Evolutionary conservation across 64 coral and sea anemone genomes (phyloP).

Genomic region (Montipora sp.): DNA sequence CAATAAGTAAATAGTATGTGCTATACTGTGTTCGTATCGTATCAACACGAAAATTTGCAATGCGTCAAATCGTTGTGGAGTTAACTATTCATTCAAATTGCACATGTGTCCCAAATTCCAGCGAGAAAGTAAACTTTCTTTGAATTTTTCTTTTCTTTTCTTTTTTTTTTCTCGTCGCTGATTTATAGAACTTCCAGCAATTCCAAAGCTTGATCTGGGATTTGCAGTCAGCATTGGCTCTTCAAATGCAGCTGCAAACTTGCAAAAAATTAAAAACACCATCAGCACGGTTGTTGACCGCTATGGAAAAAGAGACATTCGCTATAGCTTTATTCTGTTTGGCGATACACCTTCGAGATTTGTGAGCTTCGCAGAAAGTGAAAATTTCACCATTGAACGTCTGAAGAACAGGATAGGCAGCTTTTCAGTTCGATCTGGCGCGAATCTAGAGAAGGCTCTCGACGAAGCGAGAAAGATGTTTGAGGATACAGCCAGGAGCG

Average conservation of each 20-base stretch:
- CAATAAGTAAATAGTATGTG: too few species aligned
- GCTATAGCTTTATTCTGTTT: slow-evolving; percentile 60
- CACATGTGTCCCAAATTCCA: too few species aligned
- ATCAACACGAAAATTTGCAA: background rate
- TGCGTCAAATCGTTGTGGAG: background rate
- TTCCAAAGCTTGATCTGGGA: slow-evolving; percentile 71
- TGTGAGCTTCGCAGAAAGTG: slow-evolving; percentile 38
- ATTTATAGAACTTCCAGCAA: background rate
- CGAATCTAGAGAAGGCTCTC: slow-evolving; percentile 45
- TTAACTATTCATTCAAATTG: too few species aligned
- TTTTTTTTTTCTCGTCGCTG: too few species aligned
- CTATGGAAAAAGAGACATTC: slow-evolving; percentile 56
- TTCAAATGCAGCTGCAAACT: slow-evolving; percentile 39
- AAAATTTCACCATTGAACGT: background rate
- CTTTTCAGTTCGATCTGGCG: slow-evolving; percentile 14
- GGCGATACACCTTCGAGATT: slow-evolving; percentile 24
- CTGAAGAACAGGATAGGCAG: slow-evolving; percentile 15
- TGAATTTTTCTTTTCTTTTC: too few species aligned
- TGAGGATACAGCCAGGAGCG: slow-evolving; percentile 56
- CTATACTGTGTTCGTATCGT: too few species aligned
- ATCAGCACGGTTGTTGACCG: slow-evolving; percentile 65
- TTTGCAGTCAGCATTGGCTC: slow-evolving; percentile 75
- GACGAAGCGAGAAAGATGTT: slow-evolving; percentile 65
- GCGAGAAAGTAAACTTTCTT: too few species aligned
- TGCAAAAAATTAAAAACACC: slow-evolving; percentile 66